Evolutionary conservation across 2,888 invertebrate species (phyloP).

Genomic region (Bellardia bayeri): DNA sequence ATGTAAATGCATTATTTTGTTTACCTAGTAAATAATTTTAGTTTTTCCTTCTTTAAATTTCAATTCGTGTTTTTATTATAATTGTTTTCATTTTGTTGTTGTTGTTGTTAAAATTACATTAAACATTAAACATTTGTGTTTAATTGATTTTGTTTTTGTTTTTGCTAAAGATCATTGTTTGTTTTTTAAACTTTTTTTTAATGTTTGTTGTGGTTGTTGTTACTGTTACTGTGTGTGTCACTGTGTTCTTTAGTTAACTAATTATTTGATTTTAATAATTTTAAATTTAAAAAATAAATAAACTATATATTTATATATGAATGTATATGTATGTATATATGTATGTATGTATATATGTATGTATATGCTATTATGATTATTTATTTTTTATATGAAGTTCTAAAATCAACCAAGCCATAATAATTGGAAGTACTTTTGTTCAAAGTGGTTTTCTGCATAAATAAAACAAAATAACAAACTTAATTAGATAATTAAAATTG

Average conservation of each 20-base stretch:
- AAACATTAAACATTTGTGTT: constrained; percentile 52
- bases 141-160: constrained; percentile 28
- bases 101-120: constrained; percentile 55
- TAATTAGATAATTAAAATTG: background rate
- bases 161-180: constrained; percentile 19
- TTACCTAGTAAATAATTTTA: constrained; percentile 62
- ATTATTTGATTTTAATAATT: constrained; percentile 37
- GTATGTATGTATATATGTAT: constrained; percentile 25
- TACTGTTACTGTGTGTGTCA: constrained; percentile 11
- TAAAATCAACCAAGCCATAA: constrained; percentile 50
- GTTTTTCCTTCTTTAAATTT: constrained; percentile 14
- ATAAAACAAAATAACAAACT: background rate
- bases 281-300: constrained; percentile 52
- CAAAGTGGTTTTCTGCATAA: constrained; percentile 5
- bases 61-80: constrained; percentile 20
- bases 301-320: constrained; percentile 30
- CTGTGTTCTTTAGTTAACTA: constrained; percentile 51
- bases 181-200: background rate
- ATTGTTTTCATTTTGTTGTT: constrained; percentile 1
- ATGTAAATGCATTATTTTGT: constrained; percentile 76
- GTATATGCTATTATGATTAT: constrained; percentile 27
- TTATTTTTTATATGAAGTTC: constrained; percentile 46
- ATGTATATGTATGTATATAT: constrained; percentile 17
- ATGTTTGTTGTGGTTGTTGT: background rate
- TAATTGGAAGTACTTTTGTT: constrained; percentile 33